Evolutionary conservation across 2,113 vertebrate species (phyloP).

Genomic region (Neolamprologus hecqui): DNA sequence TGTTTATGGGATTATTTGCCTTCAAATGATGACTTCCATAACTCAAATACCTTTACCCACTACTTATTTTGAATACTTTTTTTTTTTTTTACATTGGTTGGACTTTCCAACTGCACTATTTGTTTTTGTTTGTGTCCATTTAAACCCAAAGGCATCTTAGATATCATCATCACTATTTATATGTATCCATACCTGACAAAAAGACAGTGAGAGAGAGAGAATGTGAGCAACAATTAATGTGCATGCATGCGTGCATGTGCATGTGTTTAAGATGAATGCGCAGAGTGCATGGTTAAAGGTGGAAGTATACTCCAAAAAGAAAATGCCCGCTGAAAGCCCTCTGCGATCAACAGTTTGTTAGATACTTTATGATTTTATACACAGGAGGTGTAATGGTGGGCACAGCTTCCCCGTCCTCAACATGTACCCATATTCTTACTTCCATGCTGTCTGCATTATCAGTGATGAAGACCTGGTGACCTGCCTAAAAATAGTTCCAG

Average conservation of each 20-base stretch:
- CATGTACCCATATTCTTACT: neutral
- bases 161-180: neutral
- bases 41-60: neutral
- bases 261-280: conserved; percentile 46
- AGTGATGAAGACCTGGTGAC: neutral
- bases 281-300: conserved; percentile 51
- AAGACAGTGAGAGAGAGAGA: neutral
- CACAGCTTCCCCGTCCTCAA: neutral
- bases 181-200: neutral
- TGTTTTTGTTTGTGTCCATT: neutral
- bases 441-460: neutral
- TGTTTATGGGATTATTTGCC: neutral
- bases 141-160: neutral
- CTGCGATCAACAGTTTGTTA: neutral
- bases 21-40: neutral
- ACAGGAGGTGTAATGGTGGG: neutral
- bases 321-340: neutral
- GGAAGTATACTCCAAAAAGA: conserved; percentile 49
- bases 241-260: conserved; percentile 59
- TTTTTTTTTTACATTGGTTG: neutral
- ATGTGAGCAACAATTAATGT: conserved; percentile 26
- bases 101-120: neutral
- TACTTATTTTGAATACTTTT: neutral
- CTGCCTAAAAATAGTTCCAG: neutral
- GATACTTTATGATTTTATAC: neutral